Conservation (phyloP, 2,888 invertebrate species). For the Glyphotaelius pellucidus region DNA sequence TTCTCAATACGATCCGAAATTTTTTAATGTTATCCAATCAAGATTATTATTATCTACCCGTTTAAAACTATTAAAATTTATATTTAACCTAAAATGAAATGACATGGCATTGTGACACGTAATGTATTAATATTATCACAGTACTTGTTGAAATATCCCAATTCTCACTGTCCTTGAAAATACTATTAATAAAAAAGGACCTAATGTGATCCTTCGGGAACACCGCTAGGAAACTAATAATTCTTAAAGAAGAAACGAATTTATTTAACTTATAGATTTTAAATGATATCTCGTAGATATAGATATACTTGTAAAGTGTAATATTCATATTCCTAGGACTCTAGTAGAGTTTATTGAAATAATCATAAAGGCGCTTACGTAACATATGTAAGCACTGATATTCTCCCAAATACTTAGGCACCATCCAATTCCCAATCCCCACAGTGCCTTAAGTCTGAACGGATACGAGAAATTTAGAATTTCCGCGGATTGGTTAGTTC, state of each 20-base stretch:
- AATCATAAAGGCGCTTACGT: neutral
- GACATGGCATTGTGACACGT: neutral
- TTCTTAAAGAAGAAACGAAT: neutral
- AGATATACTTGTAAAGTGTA: neutral
- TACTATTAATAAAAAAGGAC: neutral
- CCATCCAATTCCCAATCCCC: neutral
- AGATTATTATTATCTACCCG: too few relatives aligned
- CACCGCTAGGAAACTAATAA: neutral
- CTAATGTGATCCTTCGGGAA: neutral
- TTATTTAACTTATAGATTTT: neutral
- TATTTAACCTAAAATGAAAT: neutral
- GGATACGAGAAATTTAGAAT: constrained; percentile 30
- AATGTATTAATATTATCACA: neutral
- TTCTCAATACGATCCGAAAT: too few relatives aligned
- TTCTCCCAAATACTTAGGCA: neutral
- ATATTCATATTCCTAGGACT: neutral
- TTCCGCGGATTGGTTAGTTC: constrained; percentile 27
- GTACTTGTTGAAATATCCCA: too few relatives aligned
- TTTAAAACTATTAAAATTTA: too few relatives aligned
- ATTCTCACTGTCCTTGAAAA: neutral
- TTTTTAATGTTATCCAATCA: too few relatives aligned
- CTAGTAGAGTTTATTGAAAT: neutral
- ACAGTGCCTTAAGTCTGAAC: neutral
- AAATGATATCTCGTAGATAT: neutral
- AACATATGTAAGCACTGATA: neutral